Base-by-base conservation (phyloP, 2,888 invertebrate genomes). In the Scaptomyza cyrtandrae region DNA sequence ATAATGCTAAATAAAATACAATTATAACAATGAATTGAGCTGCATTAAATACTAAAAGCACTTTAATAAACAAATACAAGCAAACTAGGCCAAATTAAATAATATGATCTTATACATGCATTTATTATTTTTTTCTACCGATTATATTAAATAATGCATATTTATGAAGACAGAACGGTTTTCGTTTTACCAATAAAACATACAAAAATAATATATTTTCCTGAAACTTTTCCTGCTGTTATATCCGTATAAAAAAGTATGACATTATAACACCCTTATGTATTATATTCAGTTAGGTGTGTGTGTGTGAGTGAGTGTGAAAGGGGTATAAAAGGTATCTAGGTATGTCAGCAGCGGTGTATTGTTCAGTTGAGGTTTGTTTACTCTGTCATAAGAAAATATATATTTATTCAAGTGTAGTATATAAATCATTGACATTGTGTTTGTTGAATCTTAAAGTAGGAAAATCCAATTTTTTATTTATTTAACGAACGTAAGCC, bases 401-500 rank as follows among this genome's bases (percentile, higher is more conserved):
- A 52, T 50, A 50, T 35, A 76, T 76, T 63, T 60, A 63, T 63
- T 49, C 13, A 14, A 9, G 29, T 41, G 29, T 9, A 33, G 41
- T 50, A 33, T 61, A 39, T 43, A 46, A 27, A 43, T 27, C 41
- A 29, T 35, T 64, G 46, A 54, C 35, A 44, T 49, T 43, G 27
- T 41, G 39, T 49, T 3, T 10, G 3, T 35, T 10, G 33, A 10
- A 33, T 31, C 5, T n/a, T 33, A 10, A 24, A 24, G 33, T 33
- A 6, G 2, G 33, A 3, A 60, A 64, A 57, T 54, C 33, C 43
- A 50, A 56, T 63, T 65, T 66, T 58, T 60, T 76, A 2, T 76
- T 66, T 56, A 75, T 66, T 71, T 62, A 56, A 76, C 61, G 67
- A 66, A 54, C 54, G 56, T 70, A 59, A 60, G 33, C 45, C n/a